Evolutionary conservation across 2,888 invertebrate species (phyloP), one percentile per base, ranked within the genome.

Genomic region (Noctua janthe): DNA sequence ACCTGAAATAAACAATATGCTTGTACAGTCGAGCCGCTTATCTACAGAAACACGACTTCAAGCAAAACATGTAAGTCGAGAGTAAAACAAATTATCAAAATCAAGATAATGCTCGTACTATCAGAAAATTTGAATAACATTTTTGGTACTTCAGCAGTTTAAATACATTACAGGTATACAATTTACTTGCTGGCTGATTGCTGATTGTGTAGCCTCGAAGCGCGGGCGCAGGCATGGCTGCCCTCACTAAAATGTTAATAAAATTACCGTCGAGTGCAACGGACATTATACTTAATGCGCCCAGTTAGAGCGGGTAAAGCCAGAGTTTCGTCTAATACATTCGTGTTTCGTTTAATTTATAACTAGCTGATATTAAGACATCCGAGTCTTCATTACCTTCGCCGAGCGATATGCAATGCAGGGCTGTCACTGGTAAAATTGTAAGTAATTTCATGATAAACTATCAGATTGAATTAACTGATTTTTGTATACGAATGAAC

Each of bases 191-290:
- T 79, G 75, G 81, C 72, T 85, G 94, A 93, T 94, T 94, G 91
- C 92, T 90, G 93, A 94, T 94, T 93, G 93, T 94, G 90, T 84
- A 93, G 92, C 89, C 90, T 91, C 90, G 89, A 83, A 87, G 89
- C 83, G 88, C 90, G 82, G 82, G 88, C 89, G 89, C 90, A 89
- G 87, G 83, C 79, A 89, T 85, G 80, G 87, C 90, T 91, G 90
- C 90, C 91, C 91, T 92, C 90, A 92, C 93, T 94, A 93, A 94
- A 94, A 95, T 94, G 94, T 93, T 93, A 93, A 95, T 94, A 95
- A 95, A 95, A 95, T 95, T 93, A 91, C 93, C 91, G 91, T 82
- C 91, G 91, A 92, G 92, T 92, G 91, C 94, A 91, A 92, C 91
- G 89, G 89, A 91, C 90, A 91, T 92, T 90, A 91, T 89, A 91